Evolutionary conservation across 2,797 vertebrate genomes (phyloP).

Genomic region (Selene dorsalis): DNA sequence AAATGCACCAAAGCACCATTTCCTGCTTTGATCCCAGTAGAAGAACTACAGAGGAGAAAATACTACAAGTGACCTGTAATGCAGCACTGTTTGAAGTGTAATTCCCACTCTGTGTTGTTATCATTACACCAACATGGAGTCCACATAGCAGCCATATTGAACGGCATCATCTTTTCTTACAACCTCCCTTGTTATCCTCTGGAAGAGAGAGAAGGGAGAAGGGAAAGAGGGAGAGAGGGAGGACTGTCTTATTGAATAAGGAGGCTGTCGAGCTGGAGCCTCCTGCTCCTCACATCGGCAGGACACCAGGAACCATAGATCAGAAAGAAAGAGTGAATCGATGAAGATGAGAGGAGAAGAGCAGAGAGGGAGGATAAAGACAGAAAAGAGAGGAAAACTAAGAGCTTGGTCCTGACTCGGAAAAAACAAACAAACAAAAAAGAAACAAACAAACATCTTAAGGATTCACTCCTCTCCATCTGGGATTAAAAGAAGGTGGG

Average conservation of each 20-base stretch:
- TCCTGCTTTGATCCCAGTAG: slow-evolving; percentile 31
- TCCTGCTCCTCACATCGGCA: slow-evolving; percentile 66
- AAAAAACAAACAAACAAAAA: too few relatives aligned
- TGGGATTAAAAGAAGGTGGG: too few relatives aligned
- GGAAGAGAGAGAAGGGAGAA: slow-evolving; percentile 7
- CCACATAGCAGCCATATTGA: slow-evolving; percentile 30
- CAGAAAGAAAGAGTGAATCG: slow-evolving; percentile 56
- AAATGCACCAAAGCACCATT: not conserved
- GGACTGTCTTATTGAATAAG: slow-evolving; percentile 62
- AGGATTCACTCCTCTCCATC: too few relatives aligned
- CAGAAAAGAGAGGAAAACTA: too few relatives aligned
- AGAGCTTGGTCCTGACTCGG: too few relatives aligned
- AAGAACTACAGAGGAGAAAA: slow-evolving; percentile 10
- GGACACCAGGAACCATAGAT: slow-evolving; percentile 68
- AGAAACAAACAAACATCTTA: too few relatives aligned
- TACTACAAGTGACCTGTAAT: not conserved
- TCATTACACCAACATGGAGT: slow-evolving; percentile 26
- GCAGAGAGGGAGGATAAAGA: slow-evolving; percentile 17
- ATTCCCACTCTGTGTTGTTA: slow-evolving; percentile 11
- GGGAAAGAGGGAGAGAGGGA: not conserved
- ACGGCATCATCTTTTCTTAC: slow-evolving; percentile 23
- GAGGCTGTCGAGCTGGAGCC: slow-evolving; percentile 58
- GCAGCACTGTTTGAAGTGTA: not conserved
- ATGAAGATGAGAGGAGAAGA: slow-evolving; percentile 45
- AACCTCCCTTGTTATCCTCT: slow-evolving; percentile 49